Evolutionary conservation across 35 echinoderm and acorn worm species (phyloP).

Genomic region (Ophiothrix spiculata): DNA sequence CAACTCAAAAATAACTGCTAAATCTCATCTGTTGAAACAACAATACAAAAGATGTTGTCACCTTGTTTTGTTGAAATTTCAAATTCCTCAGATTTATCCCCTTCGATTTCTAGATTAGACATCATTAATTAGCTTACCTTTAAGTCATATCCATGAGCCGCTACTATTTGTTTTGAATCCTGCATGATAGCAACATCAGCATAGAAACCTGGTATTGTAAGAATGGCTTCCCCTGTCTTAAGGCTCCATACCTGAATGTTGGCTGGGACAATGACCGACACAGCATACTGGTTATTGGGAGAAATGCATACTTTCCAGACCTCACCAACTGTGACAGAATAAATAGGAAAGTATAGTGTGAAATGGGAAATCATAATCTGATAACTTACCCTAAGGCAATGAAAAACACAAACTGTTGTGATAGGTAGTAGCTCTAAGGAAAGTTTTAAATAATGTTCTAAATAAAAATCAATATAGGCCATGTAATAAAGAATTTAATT

Average conservation of each 20-base stretch:
- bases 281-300: constrained; percentile 46
- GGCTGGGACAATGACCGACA: constrained; percentile 20
- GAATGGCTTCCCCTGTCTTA: constrained; percentile 56
- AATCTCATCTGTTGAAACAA: too few species aligned
- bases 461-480: too few species aligned
- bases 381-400: too few species aligned
- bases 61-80: too few species aligned
- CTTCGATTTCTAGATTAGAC: too few species aligned
- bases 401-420: too few species aligned
- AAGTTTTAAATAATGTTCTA: too few species aligned
- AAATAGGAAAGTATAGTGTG: neutral
- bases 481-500: too few species aligned
- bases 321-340: constrained; percentile 10
- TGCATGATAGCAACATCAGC: constrained; percentile 12
- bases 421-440: neutral
- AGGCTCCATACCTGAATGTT: constrained; percentile 65
- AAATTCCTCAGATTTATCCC: too few species aligned
- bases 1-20: too few species aligned
- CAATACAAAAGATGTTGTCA: too few species aligned
- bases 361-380: neutral
- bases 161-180: constrained; percentile 16
- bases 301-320: constrained; percentile 52
- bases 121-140: constrained; percentile 26
- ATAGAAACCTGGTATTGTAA: neutral
- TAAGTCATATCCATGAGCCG: neutral